A percentile compares a stretch with the other conserved stretches of the same genome.
These are phyloP conservation scores for Synergus gifuensis DNA, from an alignment of 2,888 invertebrate species.

Conservation along the genomic window DNA sequence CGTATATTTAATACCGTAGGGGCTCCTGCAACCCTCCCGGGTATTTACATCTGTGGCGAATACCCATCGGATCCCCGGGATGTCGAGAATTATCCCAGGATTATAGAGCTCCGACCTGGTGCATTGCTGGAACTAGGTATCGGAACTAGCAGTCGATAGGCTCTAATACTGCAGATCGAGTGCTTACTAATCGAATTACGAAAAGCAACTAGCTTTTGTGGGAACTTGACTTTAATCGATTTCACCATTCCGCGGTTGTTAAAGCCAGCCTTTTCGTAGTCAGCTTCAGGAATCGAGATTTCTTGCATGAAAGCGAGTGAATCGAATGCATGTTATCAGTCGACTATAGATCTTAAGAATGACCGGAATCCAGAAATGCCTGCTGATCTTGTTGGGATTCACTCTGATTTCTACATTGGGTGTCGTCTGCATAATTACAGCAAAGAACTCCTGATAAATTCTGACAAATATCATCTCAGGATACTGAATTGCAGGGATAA, in stretches of 20 bases:
- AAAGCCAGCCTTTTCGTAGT: neutral
- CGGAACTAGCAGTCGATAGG: neutral
- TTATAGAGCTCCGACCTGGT: conserved; percentile 46
- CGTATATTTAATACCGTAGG: conserved; percentile 60
- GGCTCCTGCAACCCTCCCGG: conserved; percentile 64
- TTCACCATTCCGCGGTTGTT: conserved; percentile 6
- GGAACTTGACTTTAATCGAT: neutral
- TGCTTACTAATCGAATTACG: conserved; percentile 11
- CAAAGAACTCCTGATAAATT: too few species aligned
- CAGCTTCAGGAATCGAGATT: neutral
- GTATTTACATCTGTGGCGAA: conserved; percentile 74
- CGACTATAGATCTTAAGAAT: conserved; percentile 24
- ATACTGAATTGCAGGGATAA: too few species aligned
- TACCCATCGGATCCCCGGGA: conserved; percentile 59
- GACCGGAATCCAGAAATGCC: conserved; percentile 14
- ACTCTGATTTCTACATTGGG: conserved; percentile 7
- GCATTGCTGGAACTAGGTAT: neutral
- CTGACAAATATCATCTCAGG: too few species aligned
- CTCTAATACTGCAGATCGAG: conserved; percentile 12
- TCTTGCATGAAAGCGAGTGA: conserved; percentile 23
- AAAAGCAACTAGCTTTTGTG: conserved; percentile 16
- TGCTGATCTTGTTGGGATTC: neutral
- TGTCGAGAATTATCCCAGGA: conserved; percentile 60
- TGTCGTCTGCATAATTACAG: too few species aligned
- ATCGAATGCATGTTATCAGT: conserved; percentile 18